Base-by-base conservation (phyloP, 92 coral and sea anemone species). In the Epizoanthus ramosus region DNA sequence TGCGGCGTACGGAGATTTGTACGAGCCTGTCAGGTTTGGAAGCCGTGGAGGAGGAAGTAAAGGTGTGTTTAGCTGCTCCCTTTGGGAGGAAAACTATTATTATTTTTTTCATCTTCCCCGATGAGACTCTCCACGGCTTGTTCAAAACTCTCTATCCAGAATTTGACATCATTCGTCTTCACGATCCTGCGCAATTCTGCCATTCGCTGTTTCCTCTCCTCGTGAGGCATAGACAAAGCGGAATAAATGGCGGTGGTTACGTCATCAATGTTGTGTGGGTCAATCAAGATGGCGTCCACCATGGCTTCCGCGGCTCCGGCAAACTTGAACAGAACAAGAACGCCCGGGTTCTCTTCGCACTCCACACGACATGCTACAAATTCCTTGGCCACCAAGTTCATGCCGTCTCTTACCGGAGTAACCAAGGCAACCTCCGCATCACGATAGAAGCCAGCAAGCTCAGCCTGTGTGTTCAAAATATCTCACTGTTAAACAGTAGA, bases 21-120 rank as follows among this genome's bases (percentile, higher is more conserved):
- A 96, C 89, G 98, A 96, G 61, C 98, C 99, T 23, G 79, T 88
- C 57, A 79, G 86, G 73, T 96, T 96, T 67, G 99, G 99, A 63
- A 96, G 99, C 80, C 83, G 93, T 41, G 99, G 99, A 28, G 99
- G 99, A 15, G 98, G 99, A 18, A 63, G 75, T 6, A 89, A 86
- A 14, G 88, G 31, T 28, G 31, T 28, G 31, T 0, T 28, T 28
- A 28, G 31, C 31, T 28, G 31, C 31, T 28, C 31, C 31, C 2
- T 28, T 28, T 28, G 31, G 31, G 31, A 28, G 31, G 31, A 28
- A 28, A 28, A 28, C 31, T 28, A 28, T 28, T 28, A 28, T 28
- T 28, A 28, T 43, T 43, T 43, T 43, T 5, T 8, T 43, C 50
- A 43, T 43, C 50, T 43, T 43, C 50, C 50, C 50, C 50, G 10